Base-by-base conservation (phyloP, 2,113 vertebrate genomes). In the Echinops telfairi region DNA sequence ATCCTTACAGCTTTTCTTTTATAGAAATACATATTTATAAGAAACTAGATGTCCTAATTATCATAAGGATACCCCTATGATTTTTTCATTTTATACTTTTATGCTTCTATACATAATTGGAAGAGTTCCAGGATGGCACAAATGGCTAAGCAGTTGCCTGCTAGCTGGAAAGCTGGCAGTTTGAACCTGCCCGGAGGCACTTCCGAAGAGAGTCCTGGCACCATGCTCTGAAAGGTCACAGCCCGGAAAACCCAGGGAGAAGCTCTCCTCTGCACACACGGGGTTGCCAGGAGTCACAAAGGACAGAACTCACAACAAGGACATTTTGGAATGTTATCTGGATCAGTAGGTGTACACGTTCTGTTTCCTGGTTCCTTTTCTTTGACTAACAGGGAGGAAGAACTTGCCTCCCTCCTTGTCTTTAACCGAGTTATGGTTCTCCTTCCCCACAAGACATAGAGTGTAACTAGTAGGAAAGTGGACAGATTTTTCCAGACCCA, bases 21-120 rank as follows among this genome's bases (percentile, higher is more conserved):
- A 36, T 38, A 84, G 43, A 78, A 91, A 92, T 58, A 92, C 70
- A 89, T 94, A 57, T 90, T 88, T 94, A 60, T 86, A 31, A 84
- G 33, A 86, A 83, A 82, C 83, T n/a, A 66, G 33, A 84, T 36
- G 47, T 40, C 22, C 25, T 95, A 91, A 86, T 91, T 86, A 71
- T 95, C 68, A 53, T 86, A 73, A 93, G 22, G 62, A 84, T 79
- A 7, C 23, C 38, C 29, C 94, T 78, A 77, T 70, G 31, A 80
- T 71, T 86, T 93, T 40, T 95, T 86, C 22, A 77, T 57, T 81
- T 82, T 89, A 66, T 60, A 33, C 43, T 80, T 90, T 43, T 22
- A n/a, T 70, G 22, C 0, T 85, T n/a, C 22, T 71, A 4, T 33
- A 27, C 25, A 27, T 76, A 76, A 38, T 25, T 76, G 73, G 73